Percentiles rank a stretch among this genome's conserved stretches.
Evolutionary conservation across 2,888 invertebrate genomes (phyloP).

Genomic region (Tyria jacobaeae): DNA sequence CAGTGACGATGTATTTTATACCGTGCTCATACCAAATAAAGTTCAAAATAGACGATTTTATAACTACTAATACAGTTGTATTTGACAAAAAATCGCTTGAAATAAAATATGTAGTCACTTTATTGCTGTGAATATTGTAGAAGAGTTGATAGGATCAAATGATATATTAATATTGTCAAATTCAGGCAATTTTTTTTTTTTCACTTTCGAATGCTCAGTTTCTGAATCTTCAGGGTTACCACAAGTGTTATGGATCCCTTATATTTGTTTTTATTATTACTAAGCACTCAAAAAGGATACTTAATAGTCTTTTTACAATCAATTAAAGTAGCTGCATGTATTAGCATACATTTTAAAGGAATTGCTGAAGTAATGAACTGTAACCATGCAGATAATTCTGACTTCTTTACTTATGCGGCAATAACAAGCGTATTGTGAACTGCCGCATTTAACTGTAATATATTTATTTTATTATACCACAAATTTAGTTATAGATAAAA

Average conservation of each 20-base stretch:
- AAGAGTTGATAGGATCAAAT: background rate
- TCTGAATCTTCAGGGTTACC: background rate
- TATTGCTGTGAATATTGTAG: background rate
- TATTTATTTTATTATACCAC: too few species aligned
- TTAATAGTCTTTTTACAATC: background rate
- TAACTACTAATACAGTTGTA: background rate
- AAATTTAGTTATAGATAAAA: too few species aligned
- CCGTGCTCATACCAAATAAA: constrained; percentile 5
- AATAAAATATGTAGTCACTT: constrained; percentile 1
- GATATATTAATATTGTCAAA: background rate
- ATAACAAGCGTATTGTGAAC: too few species aligned
- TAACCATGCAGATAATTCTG: background rate
- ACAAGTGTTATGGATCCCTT: too few species aligned
- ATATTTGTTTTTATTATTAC: background rate
- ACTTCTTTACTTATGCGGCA: background rate
- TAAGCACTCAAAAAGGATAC: background rate
- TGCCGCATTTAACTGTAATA: too few species aligned
- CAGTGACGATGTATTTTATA: constrained; percentile 11
- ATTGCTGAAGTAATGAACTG: background rate
- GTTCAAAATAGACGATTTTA: constrained; percentile 4
- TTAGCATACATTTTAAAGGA: background rate
- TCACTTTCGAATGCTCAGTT: background rate
- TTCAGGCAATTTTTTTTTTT: background rate
- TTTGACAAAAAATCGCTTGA: background rate
- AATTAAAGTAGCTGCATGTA: background rate